Conservation (phyloP, 2,888 invertebrate genomes). For the Cryptosula pallasiana region DNA sequence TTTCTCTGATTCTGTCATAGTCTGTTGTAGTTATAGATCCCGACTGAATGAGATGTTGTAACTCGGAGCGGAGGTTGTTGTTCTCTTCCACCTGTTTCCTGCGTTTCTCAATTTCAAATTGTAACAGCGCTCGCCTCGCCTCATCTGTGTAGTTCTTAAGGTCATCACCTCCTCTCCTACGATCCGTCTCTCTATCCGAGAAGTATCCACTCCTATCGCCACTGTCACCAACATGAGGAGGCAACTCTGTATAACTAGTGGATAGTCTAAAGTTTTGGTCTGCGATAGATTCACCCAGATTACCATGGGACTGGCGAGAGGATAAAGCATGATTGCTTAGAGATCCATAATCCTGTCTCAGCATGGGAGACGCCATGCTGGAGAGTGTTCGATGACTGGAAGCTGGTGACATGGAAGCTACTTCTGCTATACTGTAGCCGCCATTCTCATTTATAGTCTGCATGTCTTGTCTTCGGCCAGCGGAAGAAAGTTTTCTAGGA, state of each 20-base stretch:
- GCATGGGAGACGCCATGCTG: neutral
- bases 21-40: conserved; percentile 12
- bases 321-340: neutral
- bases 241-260: conserved; percentile 22
- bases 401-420: conserved; percentile 10
- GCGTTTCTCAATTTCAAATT: conserved; percentile 62
- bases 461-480: conserved; percentile 6
- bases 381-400: conserved; percentile 12
- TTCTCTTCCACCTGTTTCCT: conserved; percentile 61
- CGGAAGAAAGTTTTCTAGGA: conserved; percentile 8
- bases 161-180: conserved; percentile 17
- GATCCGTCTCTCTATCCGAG: conserved; percentile 17
- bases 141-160: conserved; percentile 42
- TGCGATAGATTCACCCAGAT: neutral
- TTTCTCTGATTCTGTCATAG: conserved; percentile 18
- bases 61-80: conserved; percentile 57
- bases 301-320: too few species aligned
- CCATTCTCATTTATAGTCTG: conserved; percentile 23
- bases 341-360: neutral
- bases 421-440: neutral
- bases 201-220: conserved; percentile 20
- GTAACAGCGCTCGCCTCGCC: conserved; percentile 60
- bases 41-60: conserved; percentile 44
- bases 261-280: conserved; percentile 12
- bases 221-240: neutral